Conservation (phyloP, 2,888 invertebrate species). For the Leptinotarsa juncta region DNA sequence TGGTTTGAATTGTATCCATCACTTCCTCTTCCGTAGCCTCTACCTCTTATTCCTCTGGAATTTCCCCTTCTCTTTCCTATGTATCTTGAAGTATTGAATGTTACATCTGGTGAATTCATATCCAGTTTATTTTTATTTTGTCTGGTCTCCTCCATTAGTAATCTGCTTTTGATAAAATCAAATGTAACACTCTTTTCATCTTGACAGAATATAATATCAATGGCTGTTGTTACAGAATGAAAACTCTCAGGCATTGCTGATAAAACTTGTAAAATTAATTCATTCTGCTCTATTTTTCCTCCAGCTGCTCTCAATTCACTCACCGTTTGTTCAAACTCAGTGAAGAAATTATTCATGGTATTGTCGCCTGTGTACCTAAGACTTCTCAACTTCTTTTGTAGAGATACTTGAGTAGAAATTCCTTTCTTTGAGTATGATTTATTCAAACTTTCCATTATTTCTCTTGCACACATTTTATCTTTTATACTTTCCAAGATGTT, state of each 20-base stretch:
- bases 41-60: constrained; percentile 11
- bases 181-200: background rate
- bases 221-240: constrained; percentile 31
- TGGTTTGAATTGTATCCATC: background rate
- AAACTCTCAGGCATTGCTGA: constrained; percentile 8
- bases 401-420: too few relatives aligned
- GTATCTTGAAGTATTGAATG: constrained; percentile 20
- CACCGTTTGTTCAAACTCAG: constrained; percentile 26
- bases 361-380: constrained; percentile 11
- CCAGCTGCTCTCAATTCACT: constrained; percentile 23
- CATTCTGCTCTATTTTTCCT: constrained; percentile 18
- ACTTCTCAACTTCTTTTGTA: too few relatives aligned
- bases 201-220: constrained; percentile 33
- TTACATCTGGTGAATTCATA: background rate
- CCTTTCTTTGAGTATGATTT: too few relatives aligned
- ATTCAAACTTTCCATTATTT: too few relatives aligned
- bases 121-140: constrained; percentile 20
- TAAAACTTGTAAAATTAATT: constrained; percentile 6
- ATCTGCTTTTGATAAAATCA: constrained; percentile 23
- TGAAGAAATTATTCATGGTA: constrained; percentile 18
- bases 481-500: too few relatives aligned
- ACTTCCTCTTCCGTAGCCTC: background rate
- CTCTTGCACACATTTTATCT: too few relatives aligned
- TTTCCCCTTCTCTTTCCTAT: constrained; percentile 14
- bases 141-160: constrained; percentile 26